Evolutionary conservation across 2,888 invertebrate genomes (phyloP).

Genomic region (Drosophila borborema): DNA sequence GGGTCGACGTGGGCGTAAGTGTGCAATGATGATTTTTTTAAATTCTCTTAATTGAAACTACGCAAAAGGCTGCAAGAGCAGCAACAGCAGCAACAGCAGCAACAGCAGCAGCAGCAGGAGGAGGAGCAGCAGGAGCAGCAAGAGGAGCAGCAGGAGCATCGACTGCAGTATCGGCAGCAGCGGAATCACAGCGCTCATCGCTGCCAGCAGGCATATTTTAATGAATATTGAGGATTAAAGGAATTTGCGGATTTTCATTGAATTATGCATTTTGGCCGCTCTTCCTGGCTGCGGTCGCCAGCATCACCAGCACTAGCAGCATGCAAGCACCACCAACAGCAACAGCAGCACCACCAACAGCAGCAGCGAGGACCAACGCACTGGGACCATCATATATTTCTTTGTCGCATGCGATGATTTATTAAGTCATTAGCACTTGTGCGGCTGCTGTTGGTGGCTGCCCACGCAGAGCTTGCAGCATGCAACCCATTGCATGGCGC

Average conservation of each 20-base stretch:
- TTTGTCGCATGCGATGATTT: constrained; percentile 83
- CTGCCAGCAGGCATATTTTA: constrained; percentile 78
- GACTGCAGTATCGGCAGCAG: constrained; percentile 3
- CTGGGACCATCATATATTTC: constrained; percentile 71
- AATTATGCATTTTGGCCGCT: constrained; percentile 83
- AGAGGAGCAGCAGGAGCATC: constrained; percentile 1
- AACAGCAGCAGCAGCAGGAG: constrained; percentile 9
- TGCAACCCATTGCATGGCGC: constrained; percentile 38
- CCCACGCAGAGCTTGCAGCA: constrained; percentile 56
- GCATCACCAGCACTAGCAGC: constrained; percentile 25
- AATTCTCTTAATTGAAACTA: constrained; percentile 84
- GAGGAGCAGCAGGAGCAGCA: constrained; percentile 1
- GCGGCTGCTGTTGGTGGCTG: constrained; percentile 68
- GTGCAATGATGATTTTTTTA: constrained; percentile 58
- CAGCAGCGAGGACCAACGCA: constrained; percentile 19
- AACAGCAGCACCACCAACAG: constrained; percentile 17
- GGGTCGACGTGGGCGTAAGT: constrained; percentile 33
- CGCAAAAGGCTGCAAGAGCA: constrained; percentile 34
- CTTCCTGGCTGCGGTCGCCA: constrained; percentile 60
- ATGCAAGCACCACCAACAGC: constrained; percentile 16
- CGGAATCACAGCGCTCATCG: constrained; percentile 52
- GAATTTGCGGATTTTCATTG: constrained; percentile 85
- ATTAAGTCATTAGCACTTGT: constrained; percentile 84
- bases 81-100: constrained; percentile 12
- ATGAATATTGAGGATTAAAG: constrained; percentile 85